Percentiles rank a stretch among this genome's conserved stretches.
phyloP scores from a whole-genome alignment of 1,140 invertebrate species.

The Sitophilus oryzae region DNA sequence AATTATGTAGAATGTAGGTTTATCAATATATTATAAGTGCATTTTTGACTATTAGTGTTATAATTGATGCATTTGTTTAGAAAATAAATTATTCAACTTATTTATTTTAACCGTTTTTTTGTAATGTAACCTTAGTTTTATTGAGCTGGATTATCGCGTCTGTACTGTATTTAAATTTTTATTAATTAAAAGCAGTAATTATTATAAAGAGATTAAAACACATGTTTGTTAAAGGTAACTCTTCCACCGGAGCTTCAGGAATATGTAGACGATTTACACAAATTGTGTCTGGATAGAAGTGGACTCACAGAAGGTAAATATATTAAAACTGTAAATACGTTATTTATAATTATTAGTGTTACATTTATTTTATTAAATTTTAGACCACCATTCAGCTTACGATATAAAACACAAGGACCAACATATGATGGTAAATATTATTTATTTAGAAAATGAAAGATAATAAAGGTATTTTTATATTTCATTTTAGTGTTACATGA shows the following conservation, averaged over 20 bases:
- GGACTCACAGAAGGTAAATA: slow-evolving; percentile 25
- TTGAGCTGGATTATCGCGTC: no score
- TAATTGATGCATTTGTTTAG: no score
- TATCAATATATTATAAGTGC: no score
- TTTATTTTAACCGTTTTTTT: no score
- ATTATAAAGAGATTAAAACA: no score
- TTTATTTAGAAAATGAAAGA: no score
- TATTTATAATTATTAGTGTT: neutral
- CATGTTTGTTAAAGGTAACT: slow-evolving; percentile 21
- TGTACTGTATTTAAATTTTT: no score
- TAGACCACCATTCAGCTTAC: slow-evolving; percentile 27
- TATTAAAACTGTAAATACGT: neutral
- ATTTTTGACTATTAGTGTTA: no score
- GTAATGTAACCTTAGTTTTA: no score
- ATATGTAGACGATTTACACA: slow-evolving; percentile 24
- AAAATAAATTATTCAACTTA: no score
- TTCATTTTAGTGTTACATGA: slow-evolving; percentile 34
- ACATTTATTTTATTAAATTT: slow-evolving; percentile 13
- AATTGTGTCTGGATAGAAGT: slow-evolving; percentile 17
- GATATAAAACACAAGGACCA: slow-evolving; percentile 25
- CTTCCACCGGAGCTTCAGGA: slow-evolving; percentile 29
- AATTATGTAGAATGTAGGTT: no score
- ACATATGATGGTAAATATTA: slow-evolving; percentile 30
- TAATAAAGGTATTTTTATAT: neutral
- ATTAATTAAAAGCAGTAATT: no score